A percentile compares a stretch with the other conserved stretches of the same genome.
Conservation (phyloP, 2,888 invertebrate species). For the Hypolimnas misippus region DNA sequence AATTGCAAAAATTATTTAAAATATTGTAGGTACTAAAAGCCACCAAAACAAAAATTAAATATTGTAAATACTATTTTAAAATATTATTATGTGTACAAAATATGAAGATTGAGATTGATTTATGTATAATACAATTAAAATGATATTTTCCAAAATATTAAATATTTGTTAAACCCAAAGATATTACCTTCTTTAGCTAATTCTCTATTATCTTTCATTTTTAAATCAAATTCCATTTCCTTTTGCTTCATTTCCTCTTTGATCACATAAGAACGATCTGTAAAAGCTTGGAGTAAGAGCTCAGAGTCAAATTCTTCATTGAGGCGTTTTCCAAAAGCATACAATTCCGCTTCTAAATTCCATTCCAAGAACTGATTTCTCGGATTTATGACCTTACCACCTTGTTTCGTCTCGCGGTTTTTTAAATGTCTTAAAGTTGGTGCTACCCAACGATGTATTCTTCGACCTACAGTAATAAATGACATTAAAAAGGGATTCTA, state of each 20-base stretch:
- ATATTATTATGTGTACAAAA: too few species aligned
- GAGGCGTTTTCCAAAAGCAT: conserved; percentile 93
- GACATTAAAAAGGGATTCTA: conserved; percentile 37
- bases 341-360: conserved; percentile 95
- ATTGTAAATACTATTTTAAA: too few species aligned
- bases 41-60: too few species aligned
- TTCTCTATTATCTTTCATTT: conserved; percentile 87
- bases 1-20: too few species aligned
- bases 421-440: conserved; percentile 87
- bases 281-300: conserved; percentile 90
- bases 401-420: conserved; percentile 82
- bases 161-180: too few species aligned
- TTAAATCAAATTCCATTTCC: conserved; percentile 87
- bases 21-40: conserved; percentile 1
- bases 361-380: conserved; percentile 90
- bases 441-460: conserved; percentile 86
- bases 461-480: conserved; percentile 54
- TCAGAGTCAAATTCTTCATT: conserved; percentile 91
- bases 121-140: too few species aligned
- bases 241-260: conserved; percentile 87
- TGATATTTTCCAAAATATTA: too few species aligned
- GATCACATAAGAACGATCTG: conserved; percentile 90
- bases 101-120: too few species aligned
- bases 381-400: conserved; percentile 77
- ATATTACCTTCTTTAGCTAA: conserved; percentile 85